These are phyloP conservation scores for Climacteris rufus DNA, from an alignment of 2,113 vertebrate genomes.

Conservation along the genomic window DNA sequence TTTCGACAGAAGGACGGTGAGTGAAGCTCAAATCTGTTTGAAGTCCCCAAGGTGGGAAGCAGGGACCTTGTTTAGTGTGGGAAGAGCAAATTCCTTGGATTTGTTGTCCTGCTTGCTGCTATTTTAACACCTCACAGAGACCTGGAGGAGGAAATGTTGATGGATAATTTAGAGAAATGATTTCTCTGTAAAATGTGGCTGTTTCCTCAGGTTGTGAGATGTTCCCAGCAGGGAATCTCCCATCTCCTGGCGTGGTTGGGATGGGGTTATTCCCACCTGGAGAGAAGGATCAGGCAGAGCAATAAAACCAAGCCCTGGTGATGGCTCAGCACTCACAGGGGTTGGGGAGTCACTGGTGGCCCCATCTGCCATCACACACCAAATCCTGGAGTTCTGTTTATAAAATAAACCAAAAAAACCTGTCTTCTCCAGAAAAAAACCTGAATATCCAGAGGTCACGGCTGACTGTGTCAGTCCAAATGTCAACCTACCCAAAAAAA, in stretches of 20 bases:
- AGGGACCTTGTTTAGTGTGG: not conserved
- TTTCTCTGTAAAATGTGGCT: not conserved
- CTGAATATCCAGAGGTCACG: not conserved
- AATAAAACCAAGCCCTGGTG: accelerated
- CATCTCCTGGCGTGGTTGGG: no score
- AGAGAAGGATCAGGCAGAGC: not conserved
- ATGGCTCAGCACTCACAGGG: not conserved
- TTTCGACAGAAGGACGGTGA: no score
- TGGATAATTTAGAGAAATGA: not conserved
- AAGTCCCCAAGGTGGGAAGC: not conserved
- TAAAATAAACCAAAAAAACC: not conserved
- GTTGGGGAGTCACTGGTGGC: not conserved
- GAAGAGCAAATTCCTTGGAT: not conserved
- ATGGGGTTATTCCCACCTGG: not conserved
- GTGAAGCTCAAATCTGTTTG: not conserved
- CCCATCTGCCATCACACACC: not conserved
- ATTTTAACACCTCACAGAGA: not conserved
- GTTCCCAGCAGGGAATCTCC: not conserved
- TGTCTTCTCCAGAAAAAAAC: no score
- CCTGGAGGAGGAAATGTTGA: accelerated
- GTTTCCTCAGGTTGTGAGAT: not conserved
- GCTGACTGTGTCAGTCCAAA: no score
- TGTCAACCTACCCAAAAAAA: not conserved
- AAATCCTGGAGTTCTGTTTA: not conserved
- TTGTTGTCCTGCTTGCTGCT: not conserved